Base-by-base conservation (phyloP, 2,113 vertebrate genomes). In the Oceanodroma tethys region DNA sequence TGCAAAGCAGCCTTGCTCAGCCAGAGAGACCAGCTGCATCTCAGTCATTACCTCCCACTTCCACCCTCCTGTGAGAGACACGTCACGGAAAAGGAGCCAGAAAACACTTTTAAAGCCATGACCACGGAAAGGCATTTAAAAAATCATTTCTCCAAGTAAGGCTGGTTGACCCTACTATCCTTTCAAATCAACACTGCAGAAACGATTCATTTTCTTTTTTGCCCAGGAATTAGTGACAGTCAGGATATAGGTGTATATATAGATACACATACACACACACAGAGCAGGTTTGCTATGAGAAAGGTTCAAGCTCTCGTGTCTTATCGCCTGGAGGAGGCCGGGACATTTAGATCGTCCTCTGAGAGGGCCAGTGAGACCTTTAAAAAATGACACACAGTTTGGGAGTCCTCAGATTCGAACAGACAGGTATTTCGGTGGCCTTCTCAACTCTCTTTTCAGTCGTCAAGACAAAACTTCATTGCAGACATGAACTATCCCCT, bases 261-360 rank as follows among this genome's bases (percentile, higher is more conserved):
- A 34, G 32, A 50, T 23, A 43, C 15, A 56, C 27, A 47, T 5
- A 29, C n/a, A 53, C 27, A 48, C 47, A 52, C 47, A 62, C 38
- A 36, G 13, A 59, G 68, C 62, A 56, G 65, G 27, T 90, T 66
- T 58, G 43, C 75, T 65, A 89, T 1, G 30, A 90, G 81, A 88
- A 83, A 93, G 93, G 97, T 90, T 94, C 96, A 94, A 94, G 58
- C 97, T 96, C 67, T 94, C 79, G 2, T 80, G 82, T 97, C 98
- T 90, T 89, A 40, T 98, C 0, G 98, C 98, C 98, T 97, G 62
- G 86, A 98, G 98, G 97, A 97, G 94, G 92, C 93, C 1, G 5
- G 96, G 98, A 99, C 98, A 98, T 98, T 99, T 98, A 96, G 96
- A 90, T 90, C 62, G 65, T 96, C 95, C 97, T 97, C 86, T 36